These are phyloP conservation scores for Drosophila murphyi DNA, from an alignment of 1,140 invertebrate species.

Conservation along the genomic window DNA sequence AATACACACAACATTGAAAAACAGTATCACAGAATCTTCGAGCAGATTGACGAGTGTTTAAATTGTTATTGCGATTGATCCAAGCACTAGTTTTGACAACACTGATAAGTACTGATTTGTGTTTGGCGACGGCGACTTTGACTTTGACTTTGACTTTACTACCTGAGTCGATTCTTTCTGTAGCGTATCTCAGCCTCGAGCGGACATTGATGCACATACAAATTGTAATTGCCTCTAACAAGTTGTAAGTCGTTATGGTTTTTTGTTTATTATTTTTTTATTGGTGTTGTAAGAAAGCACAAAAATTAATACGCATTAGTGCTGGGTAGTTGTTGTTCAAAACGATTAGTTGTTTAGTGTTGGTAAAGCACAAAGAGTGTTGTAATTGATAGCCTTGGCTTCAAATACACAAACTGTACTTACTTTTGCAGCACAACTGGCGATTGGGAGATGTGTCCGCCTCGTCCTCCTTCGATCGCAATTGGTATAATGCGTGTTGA, in stretches of 20 bases:
- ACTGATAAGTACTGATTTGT: conserved; percentile 29
- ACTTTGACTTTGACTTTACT: conserved; percentile 40
- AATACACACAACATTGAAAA: conserved; percentile 18
- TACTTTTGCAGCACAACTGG: conserved; percentile 83
- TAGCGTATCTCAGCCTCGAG: conserved; percentile 83
- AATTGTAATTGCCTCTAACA: conserved; percentile 80
- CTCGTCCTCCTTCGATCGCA: conserved; percentile 69
- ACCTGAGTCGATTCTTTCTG: conserved; percentile 83
- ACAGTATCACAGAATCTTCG: background rate
- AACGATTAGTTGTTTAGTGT: conserved; percentile 47
- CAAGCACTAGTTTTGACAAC: conserved; percentile 26
- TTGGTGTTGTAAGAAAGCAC: conserved; percentile 53
- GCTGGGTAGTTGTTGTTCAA: conserved; percentile 34
- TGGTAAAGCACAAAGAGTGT: conserved; percentile 62
- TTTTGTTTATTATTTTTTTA: no score
- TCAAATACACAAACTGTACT: conserved; percentile 40
- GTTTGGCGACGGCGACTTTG: conserved; percentile 27
- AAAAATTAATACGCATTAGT: conserved; percentile 76
- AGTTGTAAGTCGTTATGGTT: conserved; percentile 40
- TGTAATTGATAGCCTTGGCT: background rate
- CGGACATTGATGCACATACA: conserved; percentile 83
- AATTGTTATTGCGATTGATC: background rate
- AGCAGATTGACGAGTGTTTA: background rate
- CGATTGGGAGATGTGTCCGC: conserved; percentile 75
- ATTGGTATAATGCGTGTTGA: conserved; percentile 78